A percentile compares a stretch with the other conserved stretches of the same genome.
phyloP scores from a whole-genome alignment of 1,140 invertebrate species.

The Apolygus lucorum region DNA sequence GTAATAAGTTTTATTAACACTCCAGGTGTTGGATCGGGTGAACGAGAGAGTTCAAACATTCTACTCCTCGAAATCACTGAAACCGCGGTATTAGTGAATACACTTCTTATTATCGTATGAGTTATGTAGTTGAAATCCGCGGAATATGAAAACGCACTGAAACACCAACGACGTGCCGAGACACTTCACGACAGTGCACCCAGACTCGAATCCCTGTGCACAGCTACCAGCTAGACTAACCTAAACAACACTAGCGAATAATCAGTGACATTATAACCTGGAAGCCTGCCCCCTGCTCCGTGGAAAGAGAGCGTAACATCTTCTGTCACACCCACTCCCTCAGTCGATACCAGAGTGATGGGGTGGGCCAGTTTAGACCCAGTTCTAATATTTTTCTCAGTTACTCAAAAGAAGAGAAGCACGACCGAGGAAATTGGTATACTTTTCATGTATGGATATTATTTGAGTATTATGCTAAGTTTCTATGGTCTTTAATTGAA shows the following conservation, averaged over 20 bases:
- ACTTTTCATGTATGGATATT: not conserved
- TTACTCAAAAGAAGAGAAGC: not conserved
- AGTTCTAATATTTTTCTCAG: not conserved
- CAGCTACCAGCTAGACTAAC: not conserved
- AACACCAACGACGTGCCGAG: not conserved
- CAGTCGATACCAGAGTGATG: no score
- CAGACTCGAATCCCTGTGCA: not conserved
- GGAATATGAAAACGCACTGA: not conserved
- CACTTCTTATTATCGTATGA: not conserved
- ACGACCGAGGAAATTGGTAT: not conserved
- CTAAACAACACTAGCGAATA: not conserved
- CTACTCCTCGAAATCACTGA: not conserved
- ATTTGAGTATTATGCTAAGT: not conserved
- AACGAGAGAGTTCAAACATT: not conserved
- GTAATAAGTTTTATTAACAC: not conserved
- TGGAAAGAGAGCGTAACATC: not conserved
- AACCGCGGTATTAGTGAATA: no score
- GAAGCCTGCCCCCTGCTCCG: not conserved
- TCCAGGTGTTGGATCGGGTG: not conserved
- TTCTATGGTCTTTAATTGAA: no score
- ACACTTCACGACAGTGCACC: not conserved
- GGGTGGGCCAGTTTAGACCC: no score
- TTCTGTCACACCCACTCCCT: not conserved
- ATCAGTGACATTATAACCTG: constrained; percentile 10
- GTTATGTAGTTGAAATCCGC: not conserved